phyloP scores from a whole-genome alignment of 2,888 invertebrate genomes.

The Cephus runcator region DNA sequence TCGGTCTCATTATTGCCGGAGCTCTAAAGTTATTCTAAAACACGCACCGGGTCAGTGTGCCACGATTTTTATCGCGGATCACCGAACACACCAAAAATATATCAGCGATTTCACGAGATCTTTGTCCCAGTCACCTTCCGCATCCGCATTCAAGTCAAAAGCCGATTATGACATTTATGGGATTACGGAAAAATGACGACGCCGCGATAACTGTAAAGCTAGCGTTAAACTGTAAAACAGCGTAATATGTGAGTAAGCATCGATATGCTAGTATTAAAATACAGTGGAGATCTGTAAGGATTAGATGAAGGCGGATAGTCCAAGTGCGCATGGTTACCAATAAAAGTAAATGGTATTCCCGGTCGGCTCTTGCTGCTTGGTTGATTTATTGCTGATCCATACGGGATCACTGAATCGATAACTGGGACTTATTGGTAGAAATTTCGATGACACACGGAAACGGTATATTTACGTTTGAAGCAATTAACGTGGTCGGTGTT shows the following conservation, averaged over 20 bases:
- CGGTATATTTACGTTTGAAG: not conserved
- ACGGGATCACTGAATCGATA: not conserved
- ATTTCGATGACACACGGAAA: not conserved
- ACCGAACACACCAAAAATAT: not conserved
- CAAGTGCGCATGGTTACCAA: not conserved
- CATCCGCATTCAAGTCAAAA: not conserved
- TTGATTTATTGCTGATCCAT: not conserved
- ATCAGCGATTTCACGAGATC: not conserved
- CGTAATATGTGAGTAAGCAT: not conserved
- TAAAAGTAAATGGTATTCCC: not conserved
- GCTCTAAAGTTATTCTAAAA: conserved; percentile 58
- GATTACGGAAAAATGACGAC: not conserved
- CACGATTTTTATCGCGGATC: conserved; percentile 15
- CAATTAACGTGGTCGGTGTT: not conserved
- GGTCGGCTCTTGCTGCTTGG: not conserved
- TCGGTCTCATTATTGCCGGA: conserved; percentile 48
- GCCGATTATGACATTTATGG: not conserved
- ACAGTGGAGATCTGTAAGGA: not conserved
- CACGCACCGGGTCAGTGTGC: conserved; percentile 29
- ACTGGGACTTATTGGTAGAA: not conserved
- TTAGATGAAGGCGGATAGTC: not conserved
- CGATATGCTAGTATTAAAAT: not conserved
- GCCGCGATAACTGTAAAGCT: not conserved
- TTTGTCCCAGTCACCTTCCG: not conserved
- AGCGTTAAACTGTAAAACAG: not conserved